phyloP scores from a whole-genome alignment of 2,113 vertebrate genomes.

The Miniopterus natalensis region DNA sequence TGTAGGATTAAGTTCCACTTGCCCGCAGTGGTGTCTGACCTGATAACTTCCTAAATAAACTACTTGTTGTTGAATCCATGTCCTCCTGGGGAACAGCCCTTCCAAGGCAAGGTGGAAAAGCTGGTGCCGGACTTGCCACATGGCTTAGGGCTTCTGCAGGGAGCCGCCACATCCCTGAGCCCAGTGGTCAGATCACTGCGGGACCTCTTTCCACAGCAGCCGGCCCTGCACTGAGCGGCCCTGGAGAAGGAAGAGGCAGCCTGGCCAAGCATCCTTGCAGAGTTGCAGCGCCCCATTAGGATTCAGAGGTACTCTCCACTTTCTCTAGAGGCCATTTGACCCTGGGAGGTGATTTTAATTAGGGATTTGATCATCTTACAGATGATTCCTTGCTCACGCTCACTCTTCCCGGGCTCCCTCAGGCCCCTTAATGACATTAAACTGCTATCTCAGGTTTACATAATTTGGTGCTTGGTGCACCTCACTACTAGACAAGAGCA shows the following conservation, averaged over 20 bases:
- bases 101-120: neutral
- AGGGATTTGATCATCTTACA: constrained; percentile 67
- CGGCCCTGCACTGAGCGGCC: neutral
- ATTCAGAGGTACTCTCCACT: constrained; percentile 28
- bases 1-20: neutral
- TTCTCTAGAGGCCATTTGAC: constrained; percentile 65
- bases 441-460: constrained; percentile 70
- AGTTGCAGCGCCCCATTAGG: neutral
- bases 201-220: neutral
- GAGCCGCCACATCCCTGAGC: neutral
- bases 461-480: constrained; percentile 78
- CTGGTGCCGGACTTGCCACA: accelerated
- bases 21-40: accelerated
- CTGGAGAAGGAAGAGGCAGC: neutral
- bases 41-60: neutral
- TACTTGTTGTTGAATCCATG: neutral
- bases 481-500: constrained; percentile 60
- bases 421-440: constrained; percentile 72
- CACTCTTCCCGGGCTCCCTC: constrained; percentile 64
- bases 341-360: constrained; percentile 74
- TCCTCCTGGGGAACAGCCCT: neutral
- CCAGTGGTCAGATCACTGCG: neutral
- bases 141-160: neutral
- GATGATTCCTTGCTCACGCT: constrained; percentile 16
- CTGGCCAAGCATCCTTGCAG: neutral